phyloP scores from a whole-genome alignment of 2,113 vertebrate species.

The Saguinus midas region DNA sequence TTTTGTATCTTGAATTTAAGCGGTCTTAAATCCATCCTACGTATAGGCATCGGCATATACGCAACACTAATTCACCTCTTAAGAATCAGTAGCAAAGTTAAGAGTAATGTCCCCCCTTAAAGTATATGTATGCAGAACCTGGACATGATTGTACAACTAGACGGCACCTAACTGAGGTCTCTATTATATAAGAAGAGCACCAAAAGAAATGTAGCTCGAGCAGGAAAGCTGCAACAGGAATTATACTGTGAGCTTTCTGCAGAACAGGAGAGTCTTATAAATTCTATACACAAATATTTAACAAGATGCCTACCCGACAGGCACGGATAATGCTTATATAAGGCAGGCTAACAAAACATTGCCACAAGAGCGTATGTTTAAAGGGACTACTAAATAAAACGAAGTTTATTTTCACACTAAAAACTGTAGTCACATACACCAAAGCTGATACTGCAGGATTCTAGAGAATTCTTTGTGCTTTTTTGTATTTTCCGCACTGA shows the following conservation, averaged over 20 bases:
- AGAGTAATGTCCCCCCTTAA: neutral
- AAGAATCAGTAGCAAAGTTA: neutral
- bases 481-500: neutral
- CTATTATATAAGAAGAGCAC: neutral
- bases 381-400: slow-evolving; percentile 6
- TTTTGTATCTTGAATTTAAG: slow-evolving; percentile 24
- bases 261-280: neutral
- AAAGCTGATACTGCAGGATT: neutral
- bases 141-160: neutral
- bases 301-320: neutral
- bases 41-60: neutral
- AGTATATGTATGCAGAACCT: neutral
- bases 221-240: neutral
- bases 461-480: neutral
- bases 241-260: neutral
- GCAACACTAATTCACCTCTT: neutral
- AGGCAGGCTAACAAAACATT: neutral
- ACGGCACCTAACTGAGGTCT: neutral
- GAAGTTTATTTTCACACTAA: neutral
- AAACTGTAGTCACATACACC: neutral
- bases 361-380: neutral
- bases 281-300: neutral
- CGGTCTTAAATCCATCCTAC: neutral
- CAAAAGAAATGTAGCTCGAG: neutral
- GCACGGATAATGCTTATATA: neutral